Percentiles rank a stretch among this genome's conserved stretches.
phyloP scores from a whole-genome alignment of 2,797 vertebrate genomes.

The Microtus agrestis region DNA sequence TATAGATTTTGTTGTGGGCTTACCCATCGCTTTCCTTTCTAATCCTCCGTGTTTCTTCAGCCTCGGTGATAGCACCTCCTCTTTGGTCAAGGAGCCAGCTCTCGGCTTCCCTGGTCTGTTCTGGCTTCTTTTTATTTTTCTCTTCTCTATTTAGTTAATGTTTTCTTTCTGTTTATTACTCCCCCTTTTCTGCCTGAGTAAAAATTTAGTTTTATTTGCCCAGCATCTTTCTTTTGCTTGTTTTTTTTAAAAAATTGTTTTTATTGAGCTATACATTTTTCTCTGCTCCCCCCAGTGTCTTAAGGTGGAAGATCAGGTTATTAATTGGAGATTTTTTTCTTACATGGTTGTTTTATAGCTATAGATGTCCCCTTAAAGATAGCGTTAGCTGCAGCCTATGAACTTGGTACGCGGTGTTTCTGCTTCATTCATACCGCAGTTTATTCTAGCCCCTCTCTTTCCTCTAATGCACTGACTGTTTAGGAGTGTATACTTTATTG shows the following conservation, averaged over 20 bases:
- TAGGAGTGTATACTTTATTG: background rate
- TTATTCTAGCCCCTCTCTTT: too few relatives aligned
- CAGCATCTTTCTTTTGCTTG: too few relatives aligned
- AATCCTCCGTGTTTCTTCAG: background rate
- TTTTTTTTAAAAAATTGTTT: too few relatives aligned
- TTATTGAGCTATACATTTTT: too few relatives aligned
- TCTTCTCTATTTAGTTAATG: background rate
- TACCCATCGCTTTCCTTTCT: background rate
- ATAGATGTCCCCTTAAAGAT: background rate
- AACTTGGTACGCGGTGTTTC: background rate
- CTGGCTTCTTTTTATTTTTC: too few relatives aligned
- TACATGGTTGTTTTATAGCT: background rate
- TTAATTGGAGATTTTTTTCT: background rate
- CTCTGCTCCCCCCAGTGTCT: background rate
- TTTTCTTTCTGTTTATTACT: background rate
- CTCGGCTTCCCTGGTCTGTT: background rate
- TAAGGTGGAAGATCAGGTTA: background rate
- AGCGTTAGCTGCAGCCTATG: background rate
- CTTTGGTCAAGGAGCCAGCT: background rate
- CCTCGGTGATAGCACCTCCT: background rate
- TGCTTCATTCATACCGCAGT: background rate
- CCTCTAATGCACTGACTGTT: fast-evolving
- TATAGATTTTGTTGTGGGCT: too few relatives aligned
- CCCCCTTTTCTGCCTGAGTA: background rate
- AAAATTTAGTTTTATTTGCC: background rate